phyloP scores from a whole-genome alignment of 1,140 invertebrate species.

The Teleopsis dalmanni region DNA sequence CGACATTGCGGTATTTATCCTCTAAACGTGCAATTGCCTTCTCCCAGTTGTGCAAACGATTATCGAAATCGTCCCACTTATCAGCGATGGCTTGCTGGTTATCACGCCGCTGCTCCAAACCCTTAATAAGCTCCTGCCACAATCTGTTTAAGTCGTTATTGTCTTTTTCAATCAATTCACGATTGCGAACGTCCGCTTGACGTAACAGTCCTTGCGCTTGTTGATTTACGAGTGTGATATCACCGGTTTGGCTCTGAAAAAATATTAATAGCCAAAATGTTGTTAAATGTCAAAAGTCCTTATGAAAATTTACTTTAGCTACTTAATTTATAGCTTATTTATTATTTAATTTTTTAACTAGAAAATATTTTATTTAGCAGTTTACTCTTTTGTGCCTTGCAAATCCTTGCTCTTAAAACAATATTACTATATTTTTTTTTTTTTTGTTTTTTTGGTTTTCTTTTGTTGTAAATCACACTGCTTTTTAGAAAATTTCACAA shows the following conservation, averaged over 20 bases:
- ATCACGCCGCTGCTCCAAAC: slow-evolving; percentile 58
- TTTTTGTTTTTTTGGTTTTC: too few species aligned
- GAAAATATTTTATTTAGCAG: too few species aligned
- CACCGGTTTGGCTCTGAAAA: slow-evolving; percentile 36
- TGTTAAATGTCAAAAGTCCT: too few species aligned
- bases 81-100: slow-evolving; percentile 58
- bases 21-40: slow-evolving; percentile 54
- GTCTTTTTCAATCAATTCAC: slow-evolving; percentile 54
- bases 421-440: too few species aligned
- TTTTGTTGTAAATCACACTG: too few species aligned
- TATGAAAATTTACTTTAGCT: neutral
- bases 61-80: slow-evolving; percentile 72
- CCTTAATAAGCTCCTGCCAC: slow-evolving; percentile 66
- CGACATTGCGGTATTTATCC: slow-evolving; percentile 66
- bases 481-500: too few species aligned
- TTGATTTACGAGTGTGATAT: slow-evolving; percentile 51
- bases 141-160: slow-evolving; percentile 57
- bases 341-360: too few species aligned
- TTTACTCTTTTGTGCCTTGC: too few species aligned
- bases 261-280: too few species aligned
- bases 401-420: too few species aligned
- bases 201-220: slow-evolving; percentile 56
- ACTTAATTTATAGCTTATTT: neutral
- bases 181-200: slow-evolving; percentile 56
- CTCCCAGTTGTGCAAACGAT: slow-evolving; percentile 57